phyloP scores from a whole-genome alignment of 2,888 invertebrate species.

The Phania funesta region DNA sequence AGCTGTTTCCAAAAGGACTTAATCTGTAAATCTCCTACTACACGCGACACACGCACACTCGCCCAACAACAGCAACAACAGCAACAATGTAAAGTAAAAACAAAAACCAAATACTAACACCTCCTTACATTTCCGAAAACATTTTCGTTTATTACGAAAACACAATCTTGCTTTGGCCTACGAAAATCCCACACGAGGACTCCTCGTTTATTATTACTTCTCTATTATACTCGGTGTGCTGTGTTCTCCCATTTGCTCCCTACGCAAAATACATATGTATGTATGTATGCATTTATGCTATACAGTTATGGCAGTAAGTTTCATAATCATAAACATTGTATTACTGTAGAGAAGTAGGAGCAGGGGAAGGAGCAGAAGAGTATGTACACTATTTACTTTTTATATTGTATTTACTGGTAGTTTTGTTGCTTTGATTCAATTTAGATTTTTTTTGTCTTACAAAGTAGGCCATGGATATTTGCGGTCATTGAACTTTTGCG shows the following conservation, averaged over 20 bases:
- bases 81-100: no score
- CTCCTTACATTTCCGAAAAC: no score
- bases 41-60: no score
- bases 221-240: not conserved
- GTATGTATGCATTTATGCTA: not conserved
- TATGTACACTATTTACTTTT: conserved; percentile 13
- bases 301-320: no score
- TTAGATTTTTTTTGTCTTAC: conserved; percentile 66
- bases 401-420: conserved; percentile 5
- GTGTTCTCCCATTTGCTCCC: not conserved
- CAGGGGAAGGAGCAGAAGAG: not conserved
- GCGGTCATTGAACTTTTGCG: conserved; percentile 79
- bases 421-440: conserved; percentile 31
- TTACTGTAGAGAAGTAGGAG: no score
- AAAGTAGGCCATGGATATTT: conserved; percentile 80
- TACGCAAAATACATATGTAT: not conserved
- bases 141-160: no score
- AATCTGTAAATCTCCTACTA: no score
- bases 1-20: no score
- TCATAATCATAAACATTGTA: no score
- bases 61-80: no score
- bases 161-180: no score
- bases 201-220: not conserved
- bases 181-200: not conserved
- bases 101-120: no score